Evolutionary conservation across 2,888 invertebrate species (phyloP).

Genomic region (Drosophila nigritarsus): DNA sequence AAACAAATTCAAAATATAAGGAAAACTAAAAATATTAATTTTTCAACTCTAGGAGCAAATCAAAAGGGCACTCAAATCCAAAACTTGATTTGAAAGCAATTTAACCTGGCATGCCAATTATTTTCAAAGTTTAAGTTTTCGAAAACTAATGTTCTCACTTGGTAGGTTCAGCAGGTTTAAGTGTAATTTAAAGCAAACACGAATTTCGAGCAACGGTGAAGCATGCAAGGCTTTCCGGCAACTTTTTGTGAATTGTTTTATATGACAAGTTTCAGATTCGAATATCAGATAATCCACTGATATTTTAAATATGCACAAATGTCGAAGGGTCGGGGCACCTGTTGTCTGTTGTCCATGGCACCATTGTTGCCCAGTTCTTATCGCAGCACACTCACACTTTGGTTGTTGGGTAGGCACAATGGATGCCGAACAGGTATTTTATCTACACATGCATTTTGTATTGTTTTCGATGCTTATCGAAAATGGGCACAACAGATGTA

Average conservation of each 20-base stretch:
- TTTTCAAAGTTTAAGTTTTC: background rate
- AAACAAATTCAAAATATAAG: background rate
- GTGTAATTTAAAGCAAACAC: background rate
- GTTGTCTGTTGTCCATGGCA: slow-evolving; percentile 50
- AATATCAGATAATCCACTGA: slow-evolving; percentile 2
- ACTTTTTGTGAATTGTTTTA: background rate
- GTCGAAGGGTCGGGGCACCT: slow-evolving; percentile 39
- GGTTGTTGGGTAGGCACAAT: background rate
- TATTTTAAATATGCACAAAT: slow-evolving; percentile 7
- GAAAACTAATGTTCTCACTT: background rate
- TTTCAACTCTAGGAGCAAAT: background rate
- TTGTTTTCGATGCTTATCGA: slow-evolving; percentile 48
- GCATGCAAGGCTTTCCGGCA: background rate
- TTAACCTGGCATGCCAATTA: background rate
- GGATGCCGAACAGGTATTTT: slow-evolving; percentile 26
- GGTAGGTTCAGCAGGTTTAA: background rate
- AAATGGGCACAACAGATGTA: slow-evolving; percentile 53
- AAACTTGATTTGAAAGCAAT: background rate
- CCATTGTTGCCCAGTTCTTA: slow-evolving; percentile 14
- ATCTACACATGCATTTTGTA: slow-evolving; percentile 4
- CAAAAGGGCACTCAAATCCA: background rate
- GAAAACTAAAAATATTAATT: background rate
- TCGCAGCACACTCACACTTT: slow-evolving; percentile 15
- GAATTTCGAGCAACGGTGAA: background rate
- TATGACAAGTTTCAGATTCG: background rate